A percentile compares a stretch with the other conserved stretches of the same genome.
phyloP scores from a whole-genome alignment of 1,140 invertebrate species.

The Mercenaria mercenaria region DNA sequence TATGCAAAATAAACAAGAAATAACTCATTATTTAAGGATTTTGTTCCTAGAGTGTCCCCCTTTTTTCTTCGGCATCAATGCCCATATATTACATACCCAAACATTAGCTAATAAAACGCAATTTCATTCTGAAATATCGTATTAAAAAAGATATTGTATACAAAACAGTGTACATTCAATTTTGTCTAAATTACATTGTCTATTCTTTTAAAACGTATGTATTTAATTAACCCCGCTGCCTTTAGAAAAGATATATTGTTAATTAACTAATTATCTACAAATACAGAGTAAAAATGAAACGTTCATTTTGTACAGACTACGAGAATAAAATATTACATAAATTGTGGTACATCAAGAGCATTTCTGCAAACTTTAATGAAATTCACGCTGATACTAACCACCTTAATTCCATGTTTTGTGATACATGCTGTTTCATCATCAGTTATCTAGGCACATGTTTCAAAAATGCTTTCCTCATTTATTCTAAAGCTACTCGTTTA shows the following conservation, averaged over 20 bases:
- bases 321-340: background rate
- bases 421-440: background rate
- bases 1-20: too few species aligned
- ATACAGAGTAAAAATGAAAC: background rate
- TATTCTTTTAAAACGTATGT: background rate
- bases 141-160: too few species aligned
- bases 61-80: too few species aligned
- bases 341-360: background rate
- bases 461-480: background rate
- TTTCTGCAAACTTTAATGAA: slow-evolving; percentile 7
- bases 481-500: too few species aligned
- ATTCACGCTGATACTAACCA: background rate
- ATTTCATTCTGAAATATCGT: too few species aligned
- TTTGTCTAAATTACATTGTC: too few species aligned
- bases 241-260: background rate
- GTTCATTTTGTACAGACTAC: background rate
- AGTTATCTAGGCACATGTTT: background rate
- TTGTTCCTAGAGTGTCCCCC: too few species aligned
- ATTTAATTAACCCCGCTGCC: background rate
- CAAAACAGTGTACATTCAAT: too few species aligned
- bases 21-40: too few species aligned
- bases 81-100: too few species aligned
- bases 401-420: background rate
- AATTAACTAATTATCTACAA: background rate
- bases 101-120: too few species aligned